A percentile compares a stretch with the other conserved stretches of the same genome.
phyloP scores from a whole-genome alignment of 2,888 invertebrate genomes.

The Caradrina kadenii region DNA sequence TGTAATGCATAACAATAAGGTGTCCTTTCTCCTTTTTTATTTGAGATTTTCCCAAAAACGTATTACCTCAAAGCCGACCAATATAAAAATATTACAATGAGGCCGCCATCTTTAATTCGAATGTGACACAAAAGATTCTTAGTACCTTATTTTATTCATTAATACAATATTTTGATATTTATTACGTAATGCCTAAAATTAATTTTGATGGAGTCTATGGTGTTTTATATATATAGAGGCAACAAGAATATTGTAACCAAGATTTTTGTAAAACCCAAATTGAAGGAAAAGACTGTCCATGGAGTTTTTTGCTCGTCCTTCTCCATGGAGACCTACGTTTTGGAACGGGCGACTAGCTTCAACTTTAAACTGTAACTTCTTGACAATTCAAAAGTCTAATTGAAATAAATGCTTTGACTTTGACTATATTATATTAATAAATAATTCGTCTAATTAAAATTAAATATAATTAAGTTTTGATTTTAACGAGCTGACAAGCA shows the following conservation, averaged over 20 bases:
- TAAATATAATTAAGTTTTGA: not conserved
- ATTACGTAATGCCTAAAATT: not conserved
- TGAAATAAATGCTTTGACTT: too few relatives aligned
- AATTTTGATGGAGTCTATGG: not conserved
- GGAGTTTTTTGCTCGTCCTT: too few relatives aligned
- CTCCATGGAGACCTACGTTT: too few relatives aligned
- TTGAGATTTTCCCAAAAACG: slow-evolving; percentile 29
- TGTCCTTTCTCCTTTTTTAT: slow-evolving; percentile 36
- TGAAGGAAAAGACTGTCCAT: too few relatives aligned
- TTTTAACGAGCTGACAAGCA: not conserved
- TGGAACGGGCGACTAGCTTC: too few relatives aligned
- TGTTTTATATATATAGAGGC: not conserved
- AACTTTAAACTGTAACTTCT: too few relatives aligned
- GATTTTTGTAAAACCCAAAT: too few relatives aligned
- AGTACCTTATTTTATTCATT: slow-evolving; percentile 1
- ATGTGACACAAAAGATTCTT: slow-evolving; percentile 17
- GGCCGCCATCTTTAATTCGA: slow-evolving; percentile 24
- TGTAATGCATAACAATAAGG: slow-evolving; percentile 60
- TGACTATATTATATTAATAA: not conserved
- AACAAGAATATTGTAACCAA: too few relatives aligned
- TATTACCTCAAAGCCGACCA: slow-evolving; percentile 32
- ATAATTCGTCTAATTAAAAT: not conserved
- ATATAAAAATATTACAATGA: slow-evolving; percentile 53
- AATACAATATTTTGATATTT: slow-evolving; percentile 6
- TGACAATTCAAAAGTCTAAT: too few relatives aligned